Conservation (phyloP, 2,113 vertebrate genomes). For the Pteropus alecto region DNA sequence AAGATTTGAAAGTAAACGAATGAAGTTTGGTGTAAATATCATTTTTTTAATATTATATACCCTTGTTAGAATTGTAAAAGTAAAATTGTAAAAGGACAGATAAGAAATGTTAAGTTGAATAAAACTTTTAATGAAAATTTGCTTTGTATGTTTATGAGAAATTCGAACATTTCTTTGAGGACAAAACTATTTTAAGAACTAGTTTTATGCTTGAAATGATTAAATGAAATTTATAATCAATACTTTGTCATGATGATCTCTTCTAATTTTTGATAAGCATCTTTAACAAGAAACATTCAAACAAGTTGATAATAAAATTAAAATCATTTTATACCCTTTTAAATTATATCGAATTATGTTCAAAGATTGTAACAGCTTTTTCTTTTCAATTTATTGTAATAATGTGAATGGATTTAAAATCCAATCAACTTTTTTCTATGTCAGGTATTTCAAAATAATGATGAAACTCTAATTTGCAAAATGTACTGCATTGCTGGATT, state of each 20-base stretch:
- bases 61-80: not conserved
- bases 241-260: not conserved
- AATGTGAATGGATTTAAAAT: constrained; percentile 47
- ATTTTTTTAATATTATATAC: not conserved
- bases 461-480: constrained; percentile 21
- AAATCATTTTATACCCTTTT: constrained; percentile 34
- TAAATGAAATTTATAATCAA: constrained; percentile 36
- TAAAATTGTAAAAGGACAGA: not conserved
- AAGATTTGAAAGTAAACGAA: not conserved
- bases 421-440: not conserved
- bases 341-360: constrained; percentile 37
- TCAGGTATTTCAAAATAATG: constrained; percentile 41
- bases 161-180: not conserved
- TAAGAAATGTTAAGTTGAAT: not conserved
- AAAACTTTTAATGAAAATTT: not conserved
- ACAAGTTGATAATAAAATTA: constrained; percentile 45
- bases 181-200: not conserved
- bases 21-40: not conserved
- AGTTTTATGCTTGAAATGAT: not conserved
- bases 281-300: constrained; percentile 4
- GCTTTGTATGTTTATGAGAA: not conserved
- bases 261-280: constrained; percentile 43
- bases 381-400: constrained; percentile 49
- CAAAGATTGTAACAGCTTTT: constrained; percentile 9
- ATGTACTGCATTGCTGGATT: not conserved